Base-by-base conservation (phyloP, 92 coral and sea anemone species). In the Bergia puertoricense region DNA sequence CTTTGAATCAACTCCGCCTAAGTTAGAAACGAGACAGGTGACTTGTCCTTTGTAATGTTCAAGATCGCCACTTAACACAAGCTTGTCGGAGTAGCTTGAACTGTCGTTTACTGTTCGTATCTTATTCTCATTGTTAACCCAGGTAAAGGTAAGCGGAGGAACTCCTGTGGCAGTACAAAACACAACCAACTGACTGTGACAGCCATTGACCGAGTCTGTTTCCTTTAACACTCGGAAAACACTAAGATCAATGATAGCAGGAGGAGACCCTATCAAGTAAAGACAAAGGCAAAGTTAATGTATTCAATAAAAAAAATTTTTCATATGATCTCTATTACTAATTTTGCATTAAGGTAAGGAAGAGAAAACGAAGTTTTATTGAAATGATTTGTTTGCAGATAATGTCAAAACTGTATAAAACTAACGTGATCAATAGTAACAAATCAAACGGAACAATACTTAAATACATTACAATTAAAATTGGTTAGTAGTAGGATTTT, bases 131-230 rank as follows among this genome's bases (percentile, higher is more conserved):
- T 69, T 74, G 4, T 1, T 67, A 56, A 44, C 8, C 87, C 87
- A 84, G 23, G 74, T 46, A 54, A 84, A 71, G 9, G 77, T 69
- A 20, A 84, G 36, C 23, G 87, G 87, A 30, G 30, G 11, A 1
- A 9, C 46, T 45, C 87, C 87, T 1, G 79, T 68, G 78, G 50
- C 44, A n/a, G 87, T 84, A 18, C 87, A 84, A 6, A 71, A 15
- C 37, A 46, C 65, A 46, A 84, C 87, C 79, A 84, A 6, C 43
- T 84, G 23, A 8, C 36, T 6, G 9, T 18, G 65, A 84, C 59
- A 37, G 38, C 11, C n/a, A 4, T 45, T 13, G 50, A 40, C 16
- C 16, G 79, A 75, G n/a, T 80, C 30, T 6, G 15, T 40, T 11
- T 45, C 43, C n/a, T 46, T 69, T 54, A 84, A 50, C 14, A 84